These are phyloP conservation scores for Lepidotrigona ventralis DNA, from an alignment of 1,140 invertebrate species.

Conservation along the genomic window DNA sequence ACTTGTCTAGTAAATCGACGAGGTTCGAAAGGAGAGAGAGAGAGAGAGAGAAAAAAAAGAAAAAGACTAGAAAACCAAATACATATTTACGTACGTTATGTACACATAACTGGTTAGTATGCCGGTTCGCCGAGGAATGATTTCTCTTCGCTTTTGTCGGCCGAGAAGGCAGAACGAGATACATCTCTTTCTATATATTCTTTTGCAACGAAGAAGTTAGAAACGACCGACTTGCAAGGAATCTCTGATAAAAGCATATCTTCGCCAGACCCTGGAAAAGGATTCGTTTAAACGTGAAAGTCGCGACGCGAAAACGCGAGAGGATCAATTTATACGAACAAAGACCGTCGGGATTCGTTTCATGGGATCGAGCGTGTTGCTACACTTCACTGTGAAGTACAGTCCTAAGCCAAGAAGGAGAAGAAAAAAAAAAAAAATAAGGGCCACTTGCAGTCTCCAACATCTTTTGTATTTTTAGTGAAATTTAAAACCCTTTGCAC, in stretches of 20 bases:
- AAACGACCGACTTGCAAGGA: slow-evolving; percentile 48
- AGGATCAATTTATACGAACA: slow-evolving; percentile 54
- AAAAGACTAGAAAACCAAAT: not conserved
- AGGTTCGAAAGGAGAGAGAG: too few relatives aligned
- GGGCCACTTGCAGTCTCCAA: too few relatives aligned
- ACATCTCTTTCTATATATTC: slow-evolving; percentile 51
- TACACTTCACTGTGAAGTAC: too few relatives aligned
- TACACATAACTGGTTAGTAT: slow-evolving; percentile 22
- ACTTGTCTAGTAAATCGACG: too few relatives aligned
- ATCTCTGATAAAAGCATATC: slow-evolving; percentile 64
- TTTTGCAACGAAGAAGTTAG: slow-evolving; percentile 11
- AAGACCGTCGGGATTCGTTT: slow-evolving; percentile 43
- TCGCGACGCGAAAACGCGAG: slow-evolving; percentile 53
- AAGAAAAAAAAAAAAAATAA: too few relatives aligned
- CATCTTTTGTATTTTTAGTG: too few relatives aligned
- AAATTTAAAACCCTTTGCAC: too few relatives aligned
- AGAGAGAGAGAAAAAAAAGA: too few relatives aligned
- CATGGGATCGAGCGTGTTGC: not conserved
- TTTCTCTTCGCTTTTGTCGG: slow-evolving; percentile 41
- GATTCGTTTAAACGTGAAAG: slow-evolving; percentile 55
- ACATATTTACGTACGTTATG: too few relatives aligned
- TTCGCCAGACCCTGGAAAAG: slow-evolving; percentile 50
- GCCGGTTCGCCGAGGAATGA: not conserved
- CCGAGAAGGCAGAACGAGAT: slow-evolving; percentile 23
- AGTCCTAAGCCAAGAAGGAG: too few relatives aligned